Evolutionary conservation across 2,797 vertebrate genomes (phyloP), one percentile per base, ranked within the genome.

Genomic region (Gymnothorax javanicus): DNA sequence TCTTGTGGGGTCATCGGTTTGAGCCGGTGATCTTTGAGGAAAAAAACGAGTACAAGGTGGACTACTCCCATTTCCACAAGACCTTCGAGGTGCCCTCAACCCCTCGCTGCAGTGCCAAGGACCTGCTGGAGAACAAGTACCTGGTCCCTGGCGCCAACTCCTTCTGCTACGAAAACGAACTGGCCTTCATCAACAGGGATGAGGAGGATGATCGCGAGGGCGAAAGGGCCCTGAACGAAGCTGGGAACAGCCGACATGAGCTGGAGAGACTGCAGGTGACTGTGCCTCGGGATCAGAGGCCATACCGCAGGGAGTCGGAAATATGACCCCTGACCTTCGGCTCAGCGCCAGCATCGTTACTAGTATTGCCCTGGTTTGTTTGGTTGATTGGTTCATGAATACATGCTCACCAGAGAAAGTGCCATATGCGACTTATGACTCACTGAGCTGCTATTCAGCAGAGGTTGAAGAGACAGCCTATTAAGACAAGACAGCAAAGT

Each of bases 121-220:
- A 99, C 93, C 96, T 99, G 92, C 96, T 98, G 59, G 97, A 98
- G 91, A 97, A 96, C 91, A 98, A 98, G 90, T 97, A 97, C 88
- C 93, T 97, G 2, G 93, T 97, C 13, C 97, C 97, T 17, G 96
- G 96, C 0, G 95, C 96, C 89, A 98, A 97, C 93, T 97, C 97
- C 82, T 99, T 99, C 93, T 99, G 98, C 91, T 99, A 99, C 0
- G 98, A 99, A 96, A 99, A 99, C 0, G 98, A 99, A 92, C 94
- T 99, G 89, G 98, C 97, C 88, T 98, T 99, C 93, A 97, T 97
- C 92, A 97, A 96, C 93, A 96, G 95, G 0, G 98, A 99, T 0
- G 97, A 98, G 91, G 97, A 96, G 58, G 96, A 95, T 0, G 95
- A 95, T n/a, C 94, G 93, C 60, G 93, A 94, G 0, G 93, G 5